Base-by-base conservation (phyloP, 92 coral and sea anemone species). In the Siderastrea siderea region DNA sequence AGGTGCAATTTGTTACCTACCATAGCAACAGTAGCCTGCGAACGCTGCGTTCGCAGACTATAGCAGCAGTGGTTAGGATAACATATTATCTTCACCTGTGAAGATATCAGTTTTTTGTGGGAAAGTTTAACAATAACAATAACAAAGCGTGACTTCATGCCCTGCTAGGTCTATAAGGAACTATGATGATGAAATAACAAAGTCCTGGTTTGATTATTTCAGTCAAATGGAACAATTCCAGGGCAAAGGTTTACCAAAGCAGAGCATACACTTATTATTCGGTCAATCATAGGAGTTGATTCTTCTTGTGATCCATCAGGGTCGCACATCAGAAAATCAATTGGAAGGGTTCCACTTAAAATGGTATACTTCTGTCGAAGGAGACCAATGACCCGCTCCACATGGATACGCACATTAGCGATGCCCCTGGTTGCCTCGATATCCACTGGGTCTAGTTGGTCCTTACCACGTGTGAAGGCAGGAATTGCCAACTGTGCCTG, bases 181-280 rank as follows among this genome's bases (percentile, higher is more conserved):
- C 38, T 26, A 26, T 26, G 38, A 26, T 26, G 38, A 26, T 26
- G 38, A 61, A 61, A 61, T n/a, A 61, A 61, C 66, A 61, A 61
- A 68, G 50, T 49, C 74, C 50, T 38, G 74, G 50, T 68, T 43
- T 68, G 14, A 68, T 68, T 47, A 68, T 68, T 38, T 62, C 78
- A 90, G 64, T 90, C 90, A 86, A 86, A 90, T 68, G 93, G 93
- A 68, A 74, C 78, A 79, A 88, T 82, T 72, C 88, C 88, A 55
- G 94, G 90, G 53, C 90, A 90, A n/a, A 86, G 80, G 83, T 90
- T 90, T 60, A 90, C 93, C 52, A 86, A 85, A 51, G 90, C 93
- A 6, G 93, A 90, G 74, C 91, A 82, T 45, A 91, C 91, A 68
- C 86, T 85, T 38, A 86, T 78, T 58, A 90, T 80, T 16, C 93